These are phyloP conservation scores for Hofmannophila pseudospretella DNA, from an alignment of 2,888 invertebrate species.

Conservation along the genomic window DNA sequence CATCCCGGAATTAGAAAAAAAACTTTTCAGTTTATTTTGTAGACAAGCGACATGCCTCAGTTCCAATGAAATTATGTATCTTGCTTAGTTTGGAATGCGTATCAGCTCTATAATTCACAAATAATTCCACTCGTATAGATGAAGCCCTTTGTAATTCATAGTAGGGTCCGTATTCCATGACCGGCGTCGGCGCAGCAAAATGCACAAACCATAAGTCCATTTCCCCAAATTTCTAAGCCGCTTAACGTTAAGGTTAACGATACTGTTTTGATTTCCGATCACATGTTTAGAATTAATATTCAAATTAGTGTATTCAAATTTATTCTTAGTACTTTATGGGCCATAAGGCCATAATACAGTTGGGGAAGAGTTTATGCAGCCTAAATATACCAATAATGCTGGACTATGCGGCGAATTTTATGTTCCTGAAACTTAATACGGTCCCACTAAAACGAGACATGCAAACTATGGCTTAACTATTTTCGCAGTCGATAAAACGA, in stretches of 20 bases:
- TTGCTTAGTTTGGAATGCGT: too few relatives aligned
- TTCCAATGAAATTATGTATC: too few relatives aligned
- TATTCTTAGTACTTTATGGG: conserved; percentile 19
- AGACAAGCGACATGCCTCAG: too few relatives aligned
- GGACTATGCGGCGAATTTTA: conserved; percentile 17
- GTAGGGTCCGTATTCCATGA: neutral
- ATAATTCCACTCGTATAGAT: too few relatives aligned
- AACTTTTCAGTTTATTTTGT: too few relatives aligned
- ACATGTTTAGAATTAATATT: conserved; percentile 60
- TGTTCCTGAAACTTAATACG: conserved; percentile 25
- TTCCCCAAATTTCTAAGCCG: conserved; percentile 50
- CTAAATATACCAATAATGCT: conserved; percentile 31
- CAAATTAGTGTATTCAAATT: conserved; percentile 31
- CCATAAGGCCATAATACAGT: too few relatives aligned
- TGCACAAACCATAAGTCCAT: conserved; percentile 3
- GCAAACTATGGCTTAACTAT: conserved; percentile 23
- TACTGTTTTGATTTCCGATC: conserved; percentile 50
- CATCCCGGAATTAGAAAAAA: too few relatives aligned
- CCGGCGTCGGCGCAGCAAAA: neutral
- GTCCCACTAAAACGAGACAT: conserved; percentile 22
- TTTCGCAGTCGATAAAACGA: conserved; percentile 24
- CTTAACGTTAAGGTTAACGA: conserved; percentile 58
- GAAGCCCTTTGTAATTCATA: neutral
- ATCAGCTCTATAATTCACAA: too few relatives aligned
- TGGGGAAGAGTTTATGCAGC: too few relatives aligned